Base-by-base conservation (phyloP, 1,140 invertebrate species). In the Coptotermes formosanus region DNA sequence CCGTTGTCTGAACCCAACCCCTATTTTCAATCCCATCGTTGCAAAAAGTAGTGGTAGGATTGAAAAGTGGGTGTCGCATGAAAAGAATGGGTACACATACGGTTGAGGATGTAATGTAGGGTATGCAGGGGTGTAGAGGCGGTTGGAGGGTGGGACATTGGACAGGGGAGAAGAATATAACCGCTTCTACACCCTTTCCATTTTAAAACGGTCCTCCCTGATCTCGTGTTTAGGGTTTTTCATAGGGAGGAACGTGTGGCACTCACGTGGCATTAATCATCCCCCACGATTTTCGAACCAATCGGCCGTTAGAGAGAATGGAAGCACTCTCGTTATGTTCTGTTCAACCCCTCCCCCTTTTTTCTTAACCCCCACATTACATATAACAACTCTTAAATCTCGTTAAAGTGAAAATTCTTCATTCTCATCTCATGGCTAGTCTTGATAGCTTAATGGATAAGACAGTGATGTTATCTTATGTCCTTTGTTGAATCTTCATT, bases 201-300 rank as follows among this genome's bases (percentile, higher is more conserved):
- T 75, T 75, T 75, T 75, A 75, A 75, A 75, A 75, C 64, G 25
- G 64, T 75, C n/a, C 64, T 75, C 64, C 64, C 64, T 75, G 64
- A 75, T 75, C 64, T 75, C 64, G 64, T 75, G 64, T 75, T 75
- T 75, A 75, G 64, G 64, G 64, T n/a, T 75, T 75, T 75, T 25
- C 64, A 75, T 30, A 83, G 82, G 82, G 84, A 43, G 84, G 21
- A 64, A 85, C 85, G 85, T 85, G 75, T 82, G 85, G 85, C 59
- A 48, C 48, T 85, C 85, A 85, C 85, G 85, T 85, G 85, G 64
- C 59, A 85, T 85, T 85, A 85, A 85, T 85, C 85, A 59, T 82
- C 85, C 85, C 85, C 85, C 85, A 82, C 85, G 85, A 85, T 85
- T 85, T 85, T 85, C 85, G 75, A 85, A 85, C 85, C 85, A 85